Evolutionary conservation across 2,797 vertebrate genomes (phyloP).

Genomic region (Triplophysa bombifrons): DNA sequence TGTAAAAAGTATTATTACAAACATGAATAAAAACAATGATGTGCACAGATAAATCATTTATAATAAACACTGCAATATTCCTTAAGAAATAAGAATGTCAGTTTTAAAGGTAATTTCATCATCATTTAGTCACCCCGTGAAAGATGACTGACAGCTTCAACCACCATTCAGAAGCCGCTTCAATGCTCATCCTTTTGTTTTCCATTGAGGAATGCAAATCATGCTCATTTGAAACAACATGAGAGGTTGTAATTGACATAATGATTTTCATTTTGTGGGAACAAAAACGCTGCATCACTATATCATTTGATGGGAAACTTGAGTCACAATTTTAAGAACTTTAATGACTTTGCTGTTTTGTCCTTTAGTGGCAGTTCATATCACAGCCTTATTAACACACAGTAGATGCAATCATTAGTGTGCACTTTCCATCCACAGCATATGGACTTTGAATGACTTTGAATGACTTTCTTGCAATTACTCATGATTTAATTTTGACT

Average conservation of each 20-base stretch:
- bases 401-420: conserved; percentile 28
- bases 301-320: background rate
- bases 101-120: background rate
- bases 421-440: conserved; percentile 16
- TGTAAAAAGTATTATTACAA: no score
- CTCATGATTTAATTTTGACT: conserved; percentile 9
- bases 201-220: no score
- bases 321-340: background rate
- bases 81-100: no score
- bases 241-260: no score
- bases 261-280: background rate
- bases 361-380: conserved; percentile 17
- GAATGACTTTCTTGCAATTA: conserved; percentile 9
- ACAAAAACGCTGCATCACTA: background rate
- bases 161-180: background rate
- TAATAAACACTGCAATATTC: no score
- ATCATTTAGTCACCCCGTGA: background rate
- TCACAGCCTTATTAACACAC: conserved; percentile 27
- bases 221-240: no score
- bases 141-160: background rate
- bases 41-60: no score
- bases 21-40: no score
- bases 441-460: conserved; percentile 5
- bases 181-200: no score
- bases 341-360: conserved; percentile 8